Base-by-base conservation (phyloP, 53 echinoderm and acorn worm genomes). In the Temnopleurus reevesii region DNA sequence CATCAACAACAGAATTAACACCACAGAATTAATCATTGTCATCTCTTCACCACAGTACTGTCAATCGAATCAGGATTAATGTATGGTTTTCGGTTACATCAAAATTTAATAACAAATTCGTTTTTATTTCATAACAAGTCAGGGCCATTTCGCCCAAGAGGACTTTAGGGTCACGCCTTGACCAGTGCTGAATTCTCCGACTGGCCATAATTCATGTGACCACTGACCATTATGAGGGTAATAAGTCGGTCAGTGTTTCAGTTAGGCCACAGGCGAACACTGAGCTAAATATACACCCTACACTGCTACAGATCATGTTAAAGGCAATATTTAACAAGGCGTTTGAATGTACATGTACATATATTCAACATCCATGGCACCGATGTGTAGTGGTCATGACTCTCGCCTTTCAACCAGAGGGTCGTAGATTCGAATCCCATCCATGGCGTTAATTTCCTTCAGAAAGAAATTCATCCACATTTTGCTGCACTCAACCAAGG, bases 171-270 rank as follows among this genome's bases (percentile, higher is more conserved):
- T 83, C 83, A 55, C 83, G 83, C 83, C 83, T 55, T 29, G 83
- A 33, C 41, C 24, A 30, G 30, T 4, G 46, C 2, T 6, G 76
- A 76, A 45, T 41, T 51, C 81, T 83, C 83, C 15, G 19, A 13
- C 55, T 55, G 55, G 3, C 56, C 47, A 83, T 83, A 55, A 83
- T 83, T 83, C 83, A 83, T 83, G 55, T 55, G n/a, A 83, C 83
- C 83, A 17, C 83, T 81, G 0, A 35, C 83, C 83, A 55, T 55
- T 55, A 36, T 13, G 49, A 17, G 56, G 83, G 79, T 49, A 79
- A 79, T 79, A 79, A 79, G 49, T 79, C 46, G 79, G 79, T 79
- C 79, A 47, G 27, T 49, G 79, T 79, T 79, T 79, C 27, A 12
- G 43, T 76, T 44, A 63, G 3, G 23, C 24, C 25, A 0, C 13